A percentile compares a stretch with the other conserved stretches of the same genome.
Conservation (phyloP, 1,140 invertebrate genomes). For the Drosophila elegans region DNA sequence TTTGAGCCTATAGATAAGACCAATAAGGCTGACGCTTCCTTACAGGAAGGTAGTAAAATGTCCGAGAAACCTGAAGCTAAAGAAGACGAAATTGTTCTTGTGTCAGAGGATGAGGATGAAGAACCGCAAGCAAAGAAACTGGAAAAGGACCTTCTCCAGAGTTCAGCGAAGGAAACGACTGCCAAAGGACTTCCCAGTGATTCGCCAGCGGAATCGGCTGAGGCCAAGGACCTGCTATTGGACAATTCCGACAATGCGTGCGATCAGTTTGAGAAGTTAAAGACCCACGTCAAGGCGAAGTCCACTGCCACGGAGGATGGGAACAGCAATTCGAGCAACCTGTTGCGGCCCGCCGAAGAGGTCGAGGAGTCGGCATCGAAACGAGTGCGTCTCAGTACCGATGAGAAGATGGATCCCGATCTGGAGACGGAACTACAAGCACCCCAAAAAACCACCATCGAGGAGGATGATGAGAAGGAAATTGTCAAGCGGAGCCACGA, state of each 20-base stretch:
- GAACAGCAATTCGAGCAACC: slow-evolving; percentile 70
- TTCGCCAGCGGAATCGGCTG: slow-evolving; percentile 41
- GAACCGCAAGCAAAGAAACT: slow-evolving; percentile 7
- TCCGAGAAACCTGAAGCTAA: slow-evolving; percentile 13
- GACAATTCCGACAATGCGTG: slow-evolving; percentile 82
- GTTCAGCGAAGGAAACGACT: neutral
- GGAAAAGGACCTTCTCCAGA: slow-evolving; percentile 9
- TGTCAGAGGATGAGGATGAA: slow-evolving; percentile 70
- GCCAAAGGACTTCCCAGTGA: slow-evolving; percentile 1
- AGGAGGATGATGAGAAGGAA: neutral
- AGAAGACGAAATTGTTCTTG: slow-evolving; percentile 59
- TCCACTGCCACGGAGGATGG: slow-evolving; percentile 23
- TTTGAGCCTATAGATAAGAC: slow-evolving; percentile 57
- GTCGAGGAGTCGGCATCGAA: slow-evolving; percentile 47
- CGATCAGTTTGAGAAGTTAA: slow-evolving; percentile 70
- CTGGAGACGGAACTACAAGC: neutral
- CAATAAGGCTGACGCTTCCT: slow-evolving; percentile 7
- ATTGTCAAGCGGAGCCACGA: slow-evolving; percentile 47
- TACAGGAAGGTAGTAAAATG: neutral
- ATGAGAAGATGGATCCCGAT: slow-evolving; percentile 20
- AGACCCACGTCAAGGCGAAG: slow-evolving; percentile 35
- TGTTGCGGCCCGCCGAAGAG: slow-evolving; percentile 53
- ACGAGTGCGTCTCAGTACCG: slow-evolving; percentile 56
- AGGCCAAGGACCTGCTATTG: slow-evolving; percentile 34
- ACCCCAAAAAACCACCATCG: neutral